Evolutionary conservation across 2,888 invertebrate genomes (phyloP).

Genomic region (Cephus nigrinus): DNA sequence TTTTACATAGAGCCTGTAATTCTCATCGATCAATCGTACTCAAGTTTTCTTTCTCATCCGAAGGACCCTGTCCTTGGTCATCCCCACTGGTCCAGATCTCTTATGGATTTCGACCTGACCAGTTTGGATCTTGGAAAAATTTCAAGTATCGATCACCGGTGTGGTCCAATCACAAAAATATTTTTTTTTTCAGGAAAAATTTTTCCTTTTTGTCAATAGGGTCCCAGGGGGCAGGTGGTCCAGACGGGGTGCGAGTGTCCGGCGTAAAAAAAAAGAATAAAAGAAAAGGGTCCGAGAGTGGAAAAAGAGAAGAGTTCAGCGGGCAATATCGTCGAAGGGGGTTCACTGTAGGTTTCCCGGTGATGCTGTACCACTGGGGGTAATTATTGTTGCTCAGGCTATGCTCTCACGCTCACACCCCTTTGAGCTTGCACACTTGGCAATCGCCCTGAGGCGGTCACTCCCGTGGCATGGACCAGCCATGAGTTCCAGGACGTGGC

Average conservation of each 20-base stretch:
- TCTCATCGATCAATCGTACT: too few relatives aligned
- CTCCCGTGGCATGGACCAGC: constrained; percentile 11
- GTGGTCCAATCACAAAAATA: too few relatives aligned
- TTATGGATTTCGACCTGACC: too few relatives aligned
- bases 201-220: too few relatives aligned
- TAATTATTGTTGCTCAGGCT: constrained; percentile 57
- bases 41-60: too few relatives aligned
- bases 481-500: constrained; percentile 8
- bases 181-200: too few relatives aligned
- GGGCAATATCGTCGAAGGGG: constrained; percentile 11
- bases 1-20: too few relatives aligned
- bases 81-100: too few relatives aligned
- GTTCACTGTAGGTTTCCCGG: constrained; percentile 34
- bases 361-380: constrained; percentile 53
- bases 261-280: constrained; percentile 13
- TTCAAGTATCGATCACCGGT: too few relatives aligned
- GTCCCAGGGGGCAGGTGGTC: too few relatives aligned
- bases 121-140: too few relatives aligned
- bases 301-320: constrained; percentile 9
- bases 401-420: constrained; percentile 61
- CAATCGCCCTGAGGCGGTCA: constrained; percentile 33
- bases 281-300: constrained; percentile 37
- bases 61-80: too few relatives aligned
- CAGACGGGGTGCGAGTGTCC: constrained; percentile 11
- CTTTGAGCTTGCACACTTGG: constrained; percentile 30